Evolutionary conservation across 2,113 vertebrate genomes (phyloP).

Genomic region (Coregonus clupeaformis): DNA sequence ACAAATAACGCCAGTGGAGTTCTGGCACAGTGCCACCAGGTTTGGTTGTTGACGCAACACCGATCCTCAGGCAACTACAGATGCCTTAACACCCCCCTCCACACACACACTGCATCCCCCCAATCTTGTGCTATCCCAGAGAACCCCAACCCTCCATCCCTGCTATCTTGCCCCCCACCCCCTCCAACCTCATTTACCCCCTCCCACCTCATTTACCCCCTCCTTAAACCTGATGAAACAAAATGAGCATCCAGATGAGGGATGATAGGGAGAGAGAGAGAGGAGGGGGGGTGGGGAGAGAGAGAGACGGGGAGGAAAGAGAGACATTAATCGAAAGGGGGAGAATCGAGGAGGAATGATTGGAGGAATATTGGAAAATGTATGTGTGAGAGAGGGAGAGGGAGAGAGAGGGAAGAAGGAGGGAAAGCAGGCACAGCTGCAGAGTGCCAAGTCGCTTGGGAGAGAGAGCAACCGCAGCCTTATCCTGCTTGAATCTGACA

Average conservation of each 20-base stretch:
- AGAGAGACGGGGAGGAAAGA: neutral
- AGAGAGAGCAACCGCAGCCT: constrained; percentile 40
- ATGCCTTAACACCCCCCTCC: constrained; percentile 16
- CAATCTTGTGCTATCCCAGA: neutral
- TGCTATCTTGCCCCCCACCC: neutral
- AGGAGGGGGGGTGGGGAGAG: neutral
- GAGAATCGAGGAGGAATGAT: neutral
- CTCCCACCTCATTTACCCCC: neutral
- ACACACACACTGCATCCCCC: neutral
- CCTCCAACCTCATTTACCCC: neutral
- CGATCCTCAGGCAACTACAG: constrained; percentile 15
- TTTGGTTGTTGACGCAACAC: constrained; percentile 36
- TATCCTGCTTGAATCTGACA: constrained; percentile 59
- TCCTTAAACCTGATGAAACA: constrained; percentile 17
- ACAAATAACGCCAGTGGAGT: constrained; percentile 23
- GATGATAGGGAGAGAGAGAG: neutral
- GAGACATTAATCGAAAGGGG: neutral
- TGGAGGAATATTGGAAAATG: neutral
- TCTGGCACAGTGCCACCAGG: constrained; percentile 26
- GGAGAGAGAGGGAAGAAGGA: constrained; percentile 8
- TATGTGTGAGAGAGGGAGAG: constrained; percentile 1
- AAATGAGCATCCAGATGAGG: constrained; percentile 12
- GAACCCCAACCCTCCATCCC: neutral
- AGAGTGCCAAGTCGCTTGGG: constrained; percentile 40
- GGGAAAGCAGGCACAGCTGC: constrained; percentile 25